Percentiles rank a stretch among this genome's conserved stretches.
Conservation (phyloP, 2,888 invertebrate genomes). For the Drosophila phalerata region DNA sequence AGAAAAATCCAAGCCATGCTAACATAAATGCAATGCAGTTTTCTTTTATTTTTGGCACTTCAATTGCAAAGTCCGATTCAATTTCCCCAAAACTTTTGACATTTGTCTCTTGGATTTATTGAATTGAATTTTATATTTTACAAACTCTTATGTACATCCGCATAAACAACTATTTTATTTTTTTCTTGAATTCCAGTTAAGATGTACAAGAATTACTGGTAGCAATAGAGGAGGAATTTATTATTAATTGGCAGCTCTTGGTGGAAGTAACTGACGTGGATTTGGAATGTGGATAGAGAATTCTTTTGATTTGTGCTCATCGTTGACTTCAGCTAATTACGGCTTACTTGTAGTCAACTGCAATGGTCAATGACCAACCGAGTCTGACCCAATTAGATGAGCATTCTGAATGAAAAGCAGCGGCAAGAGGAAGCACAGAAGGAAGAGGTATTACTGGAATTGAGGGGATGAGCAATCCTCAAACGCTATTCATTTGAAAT, state of each 20-base stretch:
- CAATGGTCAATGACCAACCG: slow-evolving; percentile 72
- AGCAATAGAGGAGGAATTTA: slow-evolving; percentile 2
- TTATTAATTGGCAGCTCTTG: slow-evolving; percentile 43
- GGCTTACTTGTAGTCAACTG: slow-evolving; percentile 37
- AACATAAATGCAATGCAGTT: background rate
- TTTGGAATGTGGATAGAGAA: slow-evolving; percentile 2
- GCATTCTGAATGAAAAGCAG: slow-evolving; percentile 21
- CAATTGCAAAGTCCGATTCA: background rate
- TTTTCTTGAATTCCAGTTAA: slow-evolving; percentile 4
- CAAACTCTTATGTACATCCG: no score
- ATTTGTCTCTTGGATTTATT: background rate
- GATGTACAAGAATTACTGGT: background rate
- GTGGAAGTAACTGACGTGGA: background rate
- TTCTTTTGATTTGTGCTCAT: slow-evolving; percentile 56
- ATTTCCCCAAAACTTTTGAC: background rate
- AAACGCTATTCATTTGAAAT: slow-evolving; percentile 59
- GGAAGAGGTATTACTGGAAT: slow-evolving; percentile 15
- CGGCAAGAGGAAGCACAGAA: slow-evolving; percentile 11
- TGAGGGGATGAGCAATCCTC: slow-evolving; percentile 14
- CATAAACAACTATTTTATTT: no score
- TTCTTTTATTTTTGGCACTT: background rate
- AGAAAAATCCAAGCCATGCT: no score
- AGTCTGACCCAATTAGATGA: slow-evolving; percentile 65
- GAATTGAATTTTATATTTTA: background rate
- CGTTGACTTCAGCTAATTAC: slow-evolving; percentile 70